Base-by-base conservation (phyloP, 2,797 vertebrate genomes). In the Notolabrus celidotus region DNA sequence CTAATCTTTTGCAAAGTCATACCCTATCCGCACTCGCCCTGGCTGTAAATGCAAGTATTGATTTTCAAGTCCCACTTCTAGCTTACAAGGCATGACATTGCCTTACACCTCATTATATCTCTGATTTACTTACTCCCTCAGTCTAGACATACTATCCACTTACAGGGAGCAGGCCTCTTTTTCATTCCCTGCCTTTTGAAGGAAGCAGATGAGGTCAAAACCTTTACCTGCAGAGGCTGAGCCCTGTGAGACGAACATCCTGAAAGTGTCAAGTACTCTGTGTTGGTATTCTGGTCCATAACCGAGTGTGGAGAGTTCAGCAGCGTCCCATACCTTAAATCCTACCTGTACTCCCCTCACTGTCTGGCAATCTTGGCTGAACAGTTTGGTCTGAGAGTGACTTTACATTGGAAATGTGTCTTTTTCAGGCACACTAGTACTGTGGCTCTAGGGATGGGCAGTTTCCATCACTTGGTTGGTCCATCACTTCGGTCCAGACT, bases 11-110 rank as follows among this genome's bases (percentile, higher is more conserved):
- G 67, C 64, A 69, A 78, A 76, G 82, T 66, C 70, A 39, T 27
- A 16, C 52, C 38, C 57, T 62, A 29, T 10, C 38, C 59, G 43
- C 55, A 53, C 52, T 50, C 1, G 17, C 34, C 47, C 45, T 27
- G 67, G 63, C 74, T 84, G 68, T 72, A 76, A 82, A 85, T 69
- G 66, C 33, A 60, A 34, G 55, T 68, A 88, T 88, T 60, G 85
- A 90, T 89, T 91, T 84, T 82, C 65, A 74, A 79, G 73, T 71
- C 77, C 70, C 71, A 78, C 77, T 74, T 79, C 15, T 8, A 66
- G 71, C 70, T 81, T 66, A 62, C 59, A 83, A 82, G 80, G 63
- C 61, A 62, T 57, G 68, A 74, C 82, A 83, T 34, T 53, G 67
- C 67, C 70, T 86, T 27, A 52, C 70, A 79, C 79, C 82, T 84